These are phyloP conservation scores for Agriopis marginaria DNA, from an alignment of 2,888 invertebrate species.

Conservation along the genomic window DNA sequence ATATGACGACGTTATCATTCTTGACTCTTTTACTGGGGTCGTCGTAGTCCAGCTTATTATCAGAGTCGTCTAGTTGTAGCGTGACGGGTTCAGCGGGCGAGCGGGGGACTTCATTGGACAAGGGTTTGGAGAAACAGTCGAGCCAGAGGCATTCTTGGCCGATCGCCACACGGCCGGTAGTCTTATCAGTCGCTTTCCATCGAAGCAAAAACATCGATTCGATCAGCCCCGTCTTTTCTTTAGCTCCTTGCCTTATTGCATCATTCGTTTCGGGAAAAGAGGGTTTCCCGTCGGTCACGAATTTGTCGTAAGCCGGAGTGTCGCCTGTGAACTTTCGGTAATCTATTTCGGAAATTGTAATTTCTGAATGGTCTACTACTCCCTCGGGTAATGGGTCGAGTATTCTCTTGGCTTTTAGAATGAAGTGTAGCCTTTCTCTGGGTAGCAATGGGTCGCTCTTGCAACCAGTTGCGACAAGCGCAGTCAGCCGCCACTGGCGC, in stretches of 20 bases:
- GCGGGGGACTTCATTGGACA: slow-evolving; percentile 72
- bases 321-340: slow-evolving; percentile 49
- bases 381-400: slow-evolving; percentile 56
- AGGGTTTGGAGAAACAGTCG: slow-evolving; percentile 84
- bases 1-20: slow-evolving; percentile 85
- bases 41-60: slow-evolving; percentile 56
- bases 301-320: slow-evolving; percentile 67
- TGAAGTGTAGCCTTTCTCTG: slow-evolving; percentile 75
- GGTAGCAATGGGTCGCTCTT: slow-evolving; percentile 61
- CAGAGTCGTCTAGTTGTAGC: slow-evolving; percentile 72
- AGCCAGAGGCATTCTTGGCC: slow-evolving; percentile 91
- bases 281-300: slow-evolving; percentile 65
- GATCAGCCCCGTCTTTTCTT: slow-evolving; percentile 63
- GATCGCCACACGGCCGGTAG: slow-evolving; percentile 83
- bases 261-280: slow-evolving; percentile 63
- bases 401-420: slow-evolving; percentile 71
- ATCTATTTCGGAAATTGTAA: slow-evolving; percentile 68
- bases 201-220: slow-evolving; percentile 79
- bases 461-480: slow-evolving; percentile 66
- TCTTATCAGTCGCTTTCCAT: slow-evolving; percentile 87
- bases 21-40: slow-evolving; percentile 63
- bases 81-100: slow-evolving; percentile 62
- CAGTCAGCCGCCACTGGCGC: slow-evolving; percentile 86
- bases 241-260: slow-evolving; percentile 45
- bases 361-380: slow-evolving; percentile 65